Percentiles rank a stretch among this genome's conserved stretches.
Evolutionary conservation across 2,113 vertebrate species (phyloP).

Genomic region (Tor tambroides): DNA sequence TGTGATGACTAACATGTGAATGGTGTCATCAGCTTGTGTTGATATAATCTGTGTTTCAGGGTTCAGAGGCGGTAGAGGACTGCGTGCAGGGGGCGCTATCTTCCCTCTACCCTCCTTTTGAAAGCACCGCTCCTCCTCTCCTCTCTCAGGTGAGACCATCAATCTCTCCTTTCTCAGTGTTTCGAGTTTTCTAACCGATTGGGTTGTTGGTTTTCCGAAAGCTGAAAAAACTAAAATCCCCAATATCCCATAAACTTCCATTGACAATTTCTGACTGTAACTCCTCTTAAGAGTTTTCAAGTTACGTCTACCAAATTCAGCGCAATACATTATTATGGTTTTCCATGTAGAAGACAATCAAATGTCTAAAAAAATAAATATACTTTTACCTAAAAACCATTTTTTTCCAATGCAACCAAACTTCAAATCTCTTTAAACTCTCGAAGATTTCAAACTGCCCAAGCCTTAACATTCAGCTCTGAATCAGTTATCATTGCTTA

Average conservation of each 20-base stretch:
- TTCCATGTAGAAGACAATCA: too few species aligned
- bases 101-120: slow-evolving; percentile 89
- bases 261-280: background rate
- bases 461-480: too few species aligned
- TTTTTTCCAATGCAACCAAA: background rate
- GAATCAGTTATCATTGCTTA: background rate
- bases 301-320: background rate
- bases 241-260: background rate
- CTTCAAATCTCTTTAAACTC: too few species aligned
- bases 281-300: background rate
- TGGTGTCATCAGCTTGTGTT: background rate
- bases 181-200: background rate
- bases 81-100: slow-evolving; percentile 93
- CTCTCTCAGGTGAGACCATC: slow-evolving; percentile 81
- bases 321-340: too few species aligned
- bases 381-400: too few species aligned
- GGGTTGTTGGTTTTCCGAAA: background rate
- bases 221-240: background rate
- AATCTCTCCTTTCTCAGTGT: background rate
- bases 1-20: slow-evolving; percentile 9
- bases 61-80: slow-evolving; percentile 91
- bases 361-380: accelerated
- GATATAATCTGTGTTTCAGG: slow-evolving; percentile 69
- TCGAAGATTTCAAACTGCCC: too few species aligned
- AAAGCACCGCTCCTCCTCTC: slow-evolving; percentile 89